A percentile compares a stretch with the other conserved stretches of the same genome.
These are phyloP conservation scores for Lasiurus borealis DNA, from an alignment of 2,113 vertebrate genomes.

Conservation along the genomic window DNA sequence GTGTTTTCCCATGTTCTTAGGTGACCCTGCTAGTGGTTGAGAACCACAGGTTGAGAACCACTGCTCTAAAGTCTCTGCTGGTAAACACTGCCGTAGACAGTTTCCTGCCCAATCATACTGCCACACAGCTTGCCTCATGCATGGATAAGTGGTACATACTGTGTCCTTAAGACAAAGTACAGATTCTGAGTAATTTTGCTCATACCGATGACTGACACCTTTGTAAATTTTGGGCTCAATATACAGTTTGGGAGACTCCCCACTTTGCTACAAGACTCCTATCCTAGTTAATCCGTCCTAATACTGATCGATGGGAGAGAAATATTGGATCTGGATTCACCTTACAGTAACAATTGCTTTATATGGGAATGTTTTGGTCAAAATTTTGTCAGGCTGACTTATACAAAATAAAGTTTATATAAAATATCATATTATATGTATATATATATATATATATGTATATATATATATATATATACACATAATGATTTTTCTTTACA, in stretches of 20 bases:
- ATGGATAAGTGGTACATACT: no score
- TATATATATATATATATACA: no score
- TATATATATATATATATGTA: no score
- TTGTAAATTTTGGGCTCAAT: no score
- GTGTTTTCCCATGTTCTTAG: no score
- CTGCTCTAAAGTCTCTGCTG: not conserved
- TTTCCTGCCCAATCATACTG: not conserved
- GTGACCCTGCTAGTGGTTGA: no score
- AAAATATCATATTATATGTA: no score
- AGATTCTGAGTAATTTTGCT: not conserved
- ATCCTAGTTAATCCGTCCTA: not conserved
- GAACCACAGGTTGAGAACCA: no score
- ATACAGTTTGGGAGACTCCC: not conserved
- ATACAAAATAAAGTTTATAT: constrained; percentile 22
- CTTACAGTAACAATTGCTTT: not conserved
- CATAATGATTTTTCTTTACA: not conserved
- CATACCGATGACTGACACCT: not conserved
- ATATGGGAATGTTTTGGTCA: not conserved
- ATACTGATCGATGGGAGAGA: not conserved
- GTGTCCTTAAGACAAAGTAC: not conserved
- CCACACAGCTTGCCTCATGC: not conserved
- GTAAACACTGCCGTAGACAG: not conserved
- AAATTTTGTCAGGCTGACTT: not conserved
- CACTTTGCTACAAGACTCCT: no score
- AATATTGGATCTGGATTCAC: not conserved